These are phyloP conservation scores for Aethes cnicana DNA, from an alignment of 2,888 invertebrate species.

Conservation along the genomic window DNA sequence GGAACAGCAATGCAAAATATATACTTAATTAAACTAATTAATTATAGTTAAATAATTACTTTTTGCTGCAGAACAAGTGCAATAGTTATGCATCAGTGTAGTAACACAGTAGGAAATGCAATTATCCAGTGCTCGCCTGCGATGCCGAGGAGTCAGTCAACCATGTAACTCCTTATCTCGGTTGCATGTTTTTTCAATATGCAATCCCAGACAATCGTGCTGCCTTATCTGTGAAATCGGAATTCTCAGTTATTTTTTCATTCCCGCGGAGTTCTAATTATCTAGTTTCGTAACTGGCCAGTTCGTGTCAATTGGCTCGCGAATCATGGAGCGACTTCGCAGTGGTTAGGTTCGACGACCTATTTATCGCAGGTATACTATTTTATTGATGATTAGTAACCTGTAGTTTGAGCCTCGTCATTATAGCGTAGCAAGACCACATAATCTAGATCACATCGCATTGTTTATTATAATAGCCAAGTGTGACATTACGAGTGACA, in stretches of 20 bases:
- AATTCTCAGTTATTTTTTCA: slow-evolving; percentile 77
- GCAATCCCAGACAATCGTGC: slow-evolving; percentile 78
- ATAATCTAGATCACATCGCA: slow-evolving; percentile 32
- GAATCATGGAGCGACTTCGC: slow-evolving; percentile 38
- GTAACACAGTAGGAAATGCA: slow-evolving; percentile 79
- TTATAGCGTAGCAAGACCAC: too few relatives aligned
- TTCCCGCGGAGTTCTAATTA: slow-evolving; percentile 76
- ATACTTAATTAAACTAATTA: too few relatives aligned
- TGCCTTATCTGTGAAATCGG: slow-evolving; percentile 73
- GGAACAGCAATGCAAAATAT: too few relatives aligned
- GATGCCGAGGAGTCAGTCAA: slow-evolving; percentile 72
- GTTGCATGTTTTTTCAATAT: slow-evolving; percentile 82
- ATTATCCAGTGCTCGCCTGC: slow-evolving; percentile 68
- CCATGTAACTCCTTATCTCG: slow-evolving; percentile 79
- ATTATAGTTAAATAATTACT: slow-evolving; percentile 4
- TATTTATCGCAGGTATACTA: slow-evolving; percentile 27
- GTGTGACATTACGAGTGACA: slow-evolving; percentile 44
- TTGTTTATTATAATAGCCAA: slow-evolving; percentile 35
- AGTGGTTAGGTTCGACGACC: slow-evolving; percentile 29
- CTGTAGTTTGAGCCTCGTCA: slow-evolving; percentile 12
- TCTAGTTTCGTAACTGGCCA: slow-evolving; percentile 72
- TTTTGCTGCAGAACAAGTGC: slow-evolving; percentile 38
- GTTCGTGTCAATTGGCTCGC: slow-evolving; percentile 72
- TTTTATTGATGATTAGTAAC: slow-evolving; percentile 29
- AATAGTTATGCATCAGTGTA: slow-evolving; percentile 56